Base-by-base conservation (phyloP, 2,888 invertebrate species). In the Eilema sororculum region DNA sequence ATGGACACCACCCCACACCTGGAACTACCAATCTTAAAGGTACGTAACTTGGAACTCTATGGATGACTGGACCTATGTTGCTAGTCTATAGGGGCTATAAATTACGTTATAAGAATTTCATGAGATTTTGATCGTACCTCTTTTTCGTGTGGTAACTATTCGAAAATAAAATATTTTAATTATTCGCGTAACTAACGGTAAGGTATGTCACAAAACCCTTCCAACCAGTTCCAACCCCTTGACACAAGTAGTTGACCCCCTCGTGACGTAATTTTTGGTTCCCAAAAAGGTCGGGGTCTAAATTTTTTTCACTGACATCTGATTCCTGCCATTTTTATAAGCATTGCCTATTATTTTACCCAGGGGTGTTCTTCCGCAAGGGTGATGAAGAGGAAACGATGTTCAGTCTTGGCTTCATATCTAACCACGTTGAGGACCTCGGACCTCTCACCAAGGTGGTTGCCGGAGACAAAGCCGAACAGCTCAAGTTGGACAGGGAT, bases 391-490 rank as follows among this genome's bases (percentile, higher is more conserved):
- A 69, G 22, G 83, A 85, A 3, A 96, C 97, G 0, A 98, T 99
- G 97, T 96, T 98, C 6, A 95, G 96, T 33, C 97, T 97, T 5
- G 99, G 99, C 2, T 98, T 99, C 24, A 97, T 99, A 91, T 96
- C 97, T 33, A 97, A 97, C 76, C 97, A 97, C 86, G 97, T 97
- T 0, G 96, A 96, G 67, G 99, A 99, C 91, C 92, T 99, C 72
- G 93, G 96, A 10, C 98, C 98, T 0, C 91, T 98, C 71, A 95
- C 98, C 13, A 97, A 97, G 93, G 96, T 97, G 59, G 86, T 97
- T 4, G 90, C 96, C 0, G 97, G 96, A 0, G 93, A 96, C 63
- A 96, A 96, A 70, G 92, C 95, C 1, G 84, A 88, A 0, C 90
- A 92, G 67, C 88, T 98, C 0, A 96, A 96, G 67, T 87, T 98